Evolutionary conservation across 2,797 vertebrate species (phyloP).

Genomic region (Pangasius larnaudii): DNA sequence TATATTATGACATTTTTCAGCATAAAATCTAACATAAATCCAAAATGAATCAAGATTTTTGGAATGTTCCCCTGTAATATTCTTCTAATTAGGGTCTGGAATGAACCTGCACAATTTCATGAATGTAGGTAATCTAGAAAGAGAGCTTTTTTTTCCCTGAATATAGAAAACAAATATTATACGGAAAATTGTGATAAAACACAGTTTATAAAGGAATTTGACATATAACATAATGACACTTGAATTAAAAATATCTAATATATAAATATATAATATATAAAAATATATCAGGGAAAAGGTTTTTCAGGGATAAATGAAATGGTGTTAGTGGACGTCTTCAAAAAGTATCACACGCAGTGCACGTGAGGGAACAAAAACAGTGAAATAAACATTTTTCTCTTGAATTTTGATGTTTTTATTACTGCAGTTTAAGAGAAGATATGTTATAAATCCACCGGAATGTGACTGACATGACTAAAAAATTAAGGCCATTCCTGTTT

Average conservation of each 20-base stretch:
- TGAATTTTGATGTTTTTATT: neutral
- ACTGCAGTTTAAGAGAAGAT: neutral
- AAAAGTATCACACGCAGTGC: neutral
- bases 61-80: neutral
- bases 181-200: neutral
- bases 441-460: neutral
- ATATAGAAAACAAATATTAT: neutral
- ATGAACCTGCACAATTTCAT: neutral
- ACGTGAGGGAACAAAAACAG: neutral
- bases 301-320: neutral
- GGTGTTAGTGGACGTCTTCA: neutral
- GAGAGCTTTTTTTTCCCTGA: neutral
- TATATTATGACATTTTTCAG: neutral
- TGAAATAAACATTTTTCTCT: neutral
- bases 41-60: neutral
- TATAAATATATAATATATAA: too few species aligned
- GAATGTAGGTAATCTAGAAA: neutral
- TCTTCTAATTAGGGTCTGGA: neutral
- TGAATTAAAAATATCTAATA: neutral
- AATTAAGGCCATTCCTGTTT: conserved; percentile 10
- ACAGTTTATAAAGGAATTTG: neutral
- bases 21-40: neutral
- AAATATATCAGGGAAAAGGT: neutral
- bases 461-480: neutral
- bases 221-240: neutral